Evolutionary conservation across 2,888 invertebrate species (phyloP), one percentile per base, ranked within the genome.

Genomic region (Amphipyra berbera): DNA sequence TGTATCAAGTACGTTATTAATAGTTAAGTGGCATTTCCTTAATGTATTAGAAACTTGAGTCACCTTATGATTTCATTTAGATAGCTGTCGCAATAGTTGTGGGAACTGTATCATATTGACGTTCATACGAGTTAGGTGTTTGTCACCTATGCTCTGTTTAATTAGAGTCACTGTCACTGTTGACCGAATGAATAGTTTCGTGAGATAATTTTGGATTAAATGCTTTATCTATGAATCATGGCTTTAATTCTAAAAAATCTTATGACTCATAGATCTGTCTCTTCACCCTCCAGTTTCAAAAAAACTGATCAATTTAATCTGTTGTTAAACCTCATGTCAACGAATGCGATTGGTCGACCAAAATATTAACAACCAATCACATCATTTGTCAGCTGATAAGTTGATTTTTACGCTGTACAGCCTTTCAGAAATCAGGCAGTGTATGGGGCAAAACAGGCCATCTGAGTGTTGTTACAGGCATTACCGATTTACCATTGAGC

Each of bases 101-200:
- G 68, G 13, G 55, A 69, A 74, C 14, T 48, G 33, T 44, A 52
- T 41, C 69, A 21, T 15, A n/a, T 15, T 7, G 3, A 8, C 15
- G 21, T 48, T 50, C 54, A 48, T 48, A 14, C 4, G n/a, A 30
- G 13, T 46, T 12, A 40, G 21, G 45, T 49, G 45, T 58, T 52
- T 61, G 48, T 74, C 61, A 57, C 55, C 30, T 46, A 30, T 56
- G 42, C 21, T 42, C 15, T 53, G 9, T 68, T 41, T 49, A 8
- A 49, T 56, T 38, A 61, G 54, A 55, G 27, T 61, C 69, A 68
- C 44, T 61, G 4, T 30, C 30, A 30, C 6, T 30, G 37, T 12
- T 40, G 13, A 15, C 42, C 3, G 10, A 6, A 41, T 53, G 35
- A 37, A 44, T 37, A 37, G 9, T 35, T 12, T n/a, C n/a, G 37